These are phyloP conservation scores for Discoglossus pictus DNA, from an alignment of 2,797 vertebrate genomes.

Conservation along the genomic window DNA sequence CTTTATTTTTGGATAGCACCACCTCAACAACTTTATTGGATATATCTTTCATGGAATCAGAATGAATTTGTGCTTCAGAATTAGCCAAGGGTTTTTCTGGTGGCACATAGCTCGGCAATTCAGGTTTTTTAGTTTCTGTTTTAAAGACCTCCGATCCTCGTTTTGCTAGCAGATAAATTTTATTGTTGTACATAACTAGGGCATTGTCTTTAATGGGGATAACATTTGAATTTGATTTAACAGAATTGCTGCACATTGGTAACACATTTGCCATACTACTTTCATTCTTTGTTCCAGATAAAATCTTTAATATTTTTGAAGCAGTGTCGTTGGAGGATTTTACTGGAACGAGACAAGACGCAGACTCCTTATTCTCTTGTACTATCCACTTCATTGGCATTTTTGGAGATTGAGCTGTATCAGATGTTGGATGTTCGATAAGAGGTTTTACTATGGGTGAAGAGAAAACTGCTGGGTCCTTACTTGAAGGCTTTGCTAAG, in stretches of 20 bases:
- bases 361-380: slow-evolving; percentile 56
- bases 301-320: slow-evolving; percentile 70
- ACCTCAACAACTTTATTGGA: slow-evolving; percentile 66
- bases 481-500: slow-evolving; percentile 43
- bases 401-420: slow-evolving; percentile 38
- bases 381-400: slow-evolving; percentile 70
- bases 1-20: slow-evolving; percentile 67
- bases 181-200: slow-evolving; percentile 72
- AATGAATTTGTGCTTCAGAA: slow-evolving; percentile 17
- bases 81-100: background rate
- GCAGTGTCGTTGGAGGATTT: slow-evolving; percentile 71
- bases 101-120: background rate
- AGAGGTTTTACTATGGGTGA: slow-evolving; percentile 39
- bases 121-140: slow-evolving; percentile 51
- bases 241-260: slow-evolving; percentile 45
- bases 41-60: slow-evolving; percentile 59
- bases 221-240: slow-evolving; percentile 57
- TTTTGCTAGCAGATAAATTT: slow-evolving; percentile 68
- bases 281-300: slow-evolving; percentile 59
- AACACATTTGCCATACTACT: slow-evolving; percentile 56
- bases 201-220: slow-evolving; percentile 67
- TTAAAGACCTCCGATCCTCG: slow-evolving; percentile 58
- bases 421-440: background rate
- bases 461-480: slow-evolving; percentile 43
- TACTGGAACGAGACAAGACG: slow-evolving; percentile 66